These are phyloP conservation scores for Mellivora capensis DNA, from an alignment of 2,113 vertebrate species.

Conservation along the genomic window DNA sequence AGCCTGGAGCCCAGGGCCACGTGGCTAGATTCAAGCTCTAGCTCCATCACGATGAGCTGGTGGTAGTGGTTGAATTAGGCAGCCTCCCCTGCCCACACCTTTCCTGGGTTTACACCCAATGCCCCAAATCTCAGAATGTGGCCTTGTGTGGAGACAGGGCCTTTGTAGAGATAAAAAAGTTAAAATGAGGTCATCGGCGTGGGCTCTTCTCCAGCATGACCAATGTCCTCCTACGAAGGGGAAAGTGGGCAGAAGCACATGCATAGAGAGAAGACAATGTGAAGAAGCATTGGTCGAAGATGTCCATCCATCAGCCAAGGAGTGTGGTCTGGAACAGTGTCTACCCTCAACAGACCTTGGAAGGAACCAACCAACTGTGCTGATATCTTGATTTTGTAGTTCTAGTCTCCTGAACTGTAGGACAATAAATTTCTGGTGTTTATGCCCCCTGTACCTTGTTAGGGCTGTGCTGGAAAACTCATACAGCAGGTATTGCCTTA, in stretches of 20 bases:
- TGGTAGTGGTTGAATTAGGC: background rate
- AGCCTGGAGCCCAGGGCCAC: background rate
- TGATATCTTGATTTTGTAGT: background rate
- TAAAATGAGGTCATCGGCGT: background rate
- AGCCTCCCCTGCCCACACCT: rapidly evolving
- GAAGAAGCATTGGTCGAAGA: background rate
- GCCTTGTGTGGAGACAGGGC: background rate
- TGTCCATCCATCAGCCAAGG: background rate
- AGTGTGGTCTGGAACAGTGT: background rate
- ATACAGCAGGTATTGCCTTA: background rate
- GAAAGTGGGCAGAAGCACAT: background rate
- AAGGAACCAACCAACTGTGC: background rate
- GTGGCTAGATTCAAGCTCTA: background rate
- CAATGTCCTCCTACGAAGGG: background rate
- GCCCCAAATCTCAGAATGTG: background rate
- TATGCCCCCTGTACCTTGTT: background rate
- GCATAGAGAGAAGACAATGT: background rate
- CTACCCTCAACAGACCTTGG: background rate
- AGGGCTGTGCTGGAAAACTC: background rate
- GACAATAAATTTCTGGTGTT: background rate
- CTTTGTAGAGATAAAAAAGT: background rate
- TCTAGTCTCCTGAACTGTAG: background rate
- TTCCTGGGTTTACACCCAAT: background rate
- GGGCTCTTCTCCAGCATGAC: background rate
- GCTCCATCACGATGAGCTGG: background rate